Evolutionary conservation across 2,113 vertebrate genomes (phyloP), one percentile per base, ranked within the genome.

Genomic region (Brachionichthys hirsutus): DNA sequence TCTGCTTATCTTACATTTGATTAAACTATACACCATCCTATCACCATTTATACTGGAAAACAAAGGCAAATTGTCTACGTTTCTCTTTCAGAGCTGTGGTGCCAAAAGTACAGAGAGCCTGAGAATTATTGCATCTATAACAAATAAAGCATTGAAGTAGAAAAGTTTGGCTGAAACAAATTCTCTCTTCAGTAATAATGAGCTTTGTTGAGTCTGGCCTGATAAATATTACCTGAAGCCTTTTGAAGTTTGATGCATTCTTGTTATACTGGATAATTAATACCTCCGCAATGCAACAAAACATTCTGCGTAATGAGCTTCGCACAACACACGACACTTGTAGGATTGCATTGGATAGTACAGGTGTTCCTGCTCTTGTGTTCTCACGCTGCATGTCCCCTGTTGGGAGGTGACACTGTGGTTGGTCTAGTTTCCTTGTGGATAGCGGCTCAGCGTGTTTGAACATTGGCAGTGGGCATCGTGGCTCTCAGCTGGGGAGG

Each of bases 371-470:
- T 38, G 58, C 13, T 20, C 46, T 54, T 54, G 40, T 51, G 58
- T 49, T 44, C 6, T 6, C 16, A 54, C 10, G 12, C 24, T n/a
- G 35, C 15, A 2, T 46, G 56, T 62, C 55, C 44, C 35, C 51
- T 4, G 7, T 24, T 67, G 62, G 44, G 73, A 50, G 57, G 8
- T 8, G 24, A 58, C 67, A 10, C 64, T 9, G 10, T 0, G 11
- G 63, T 67, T 12, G 73, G 67, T 67, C 69, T 47, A 19, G 40
- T 48, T 68, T 58, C 47, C 50, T 24, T 16, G 50, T 15, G 48
- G 24, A 30, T 30, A 30, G 8, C 3, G 24, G 24, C 24, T 30
- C 24, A 30, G 24, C 24, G 24, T 30, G 24, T 30, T 30, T 30
- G 49, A 13, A 48, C n/a, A 12, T 22, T 43, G 56, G 60, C 71